A percentile compares a stretch with the other conserved stretches of the same genome.
Conservation (phyloP, 2,888 invertebrate genomes). For the Tryphoninae sp. region DNA sequence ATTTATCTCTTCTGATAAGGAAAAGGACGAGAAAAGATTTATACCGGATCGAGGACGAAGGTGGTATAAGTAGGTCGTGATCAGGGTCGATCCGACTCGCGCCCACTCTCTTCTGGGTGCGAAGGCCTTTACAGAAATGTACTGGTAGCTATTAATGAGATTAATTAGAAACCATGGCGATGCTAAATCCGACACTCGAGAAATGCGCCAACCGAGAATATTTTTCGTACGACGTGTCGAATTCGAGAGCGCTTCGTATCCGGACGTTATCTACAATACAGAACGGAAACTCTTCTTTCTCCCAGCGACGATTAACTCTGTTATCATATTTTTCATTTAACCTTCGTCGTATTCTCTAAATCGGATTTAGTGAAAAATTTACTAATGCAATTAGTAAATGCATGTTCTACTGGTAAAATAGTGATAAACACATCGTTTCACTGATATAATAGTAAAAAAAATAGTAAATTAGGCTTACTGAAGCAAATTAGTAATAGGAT, state of each 20-base stretch:
- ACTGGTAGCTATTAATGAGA: slow-evolving; percentile 50
- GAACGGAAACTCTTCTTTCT: not conserved
- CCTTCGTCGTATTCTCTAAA: no score
- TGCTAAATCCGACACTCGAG: slow-evolving; percentile 7
- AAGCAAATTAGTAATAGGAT: no score
- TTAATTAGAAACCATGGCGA: slow-evolving; percentile 46
- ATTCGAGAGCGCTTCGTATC: not conserved
- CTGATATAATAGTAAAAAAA: no score
- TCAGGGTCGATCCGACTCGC: slow-evolving; percentile 53
- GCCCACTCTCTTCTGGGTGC: slow-evolving; percentile 42
- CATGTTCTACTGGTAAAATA: no score
- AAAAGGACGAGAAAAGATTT: no score
- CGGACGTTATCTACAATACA: not conserved
- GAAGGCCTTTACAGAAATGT: slow-evolving; percentile 53
- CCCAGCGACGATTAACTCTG: no score
- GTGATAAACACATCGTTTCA: no score
- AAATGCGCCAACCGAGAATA: not conserved
- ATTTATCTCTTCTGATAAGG: no score
- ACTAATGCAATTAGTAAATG: no score
- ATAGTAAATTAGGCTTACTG: no score
- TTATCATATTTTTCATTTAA: no score
- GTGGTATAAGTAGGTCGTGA: slow-evolving; percentile 50
- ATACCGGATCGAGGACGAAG: not conserved
- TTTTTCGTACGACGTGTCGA: not conserved
- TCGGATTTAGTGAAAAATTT: no score